phyloP scores from a whole-genome alignment of 1,140 invertebrate species.

The Drosophila obscura region DNA sequence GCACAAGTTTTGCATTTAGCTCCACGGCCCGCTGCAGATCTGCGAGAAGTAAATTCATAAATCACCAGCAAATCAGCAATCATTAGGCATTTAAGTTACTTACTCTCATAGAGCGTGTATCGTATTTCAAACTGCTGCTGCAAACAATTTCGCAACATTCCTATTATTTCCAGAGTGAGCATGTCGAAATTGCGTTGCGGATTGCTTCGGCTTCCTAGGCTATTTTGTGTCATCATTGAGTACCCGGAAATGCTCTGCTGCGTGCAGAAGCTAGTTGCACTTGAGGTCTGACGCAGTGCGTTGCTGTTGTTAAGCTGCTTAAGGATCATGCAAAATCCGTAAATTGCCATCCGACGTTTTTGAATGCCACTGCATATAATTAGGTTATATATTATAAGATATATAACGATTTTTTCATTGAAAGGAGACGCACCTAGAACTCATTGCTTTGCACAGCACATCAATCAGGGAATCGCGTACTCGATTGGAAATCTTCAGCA shows the following conservation, averaged over 20 bases:
- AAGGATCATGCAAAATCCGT: conserved; percentile 81
- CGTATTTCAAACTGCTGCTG: conserved; percentile 70
- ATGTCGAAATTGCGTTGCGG: conserved; percentile 78
- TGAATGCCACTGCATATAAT: conserved; percentile 47
- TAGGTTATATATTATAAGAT: neutral
- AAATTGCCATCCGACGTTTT: conserved; percentile 76
- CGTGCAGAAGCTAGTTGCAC: conserved; percentile 68
- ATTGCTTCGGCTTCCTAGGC: conserved; percentile 66
- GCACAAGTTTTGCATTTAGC: conserved; percentile 75
- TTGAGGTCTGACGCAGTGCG: conserved; percentile 60
- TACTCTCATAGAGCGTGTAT: conserved; percentile 75
- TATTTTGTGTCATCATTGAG: conserved; percentile 76
- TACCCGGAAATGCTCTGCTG: conserved; percentile 80
- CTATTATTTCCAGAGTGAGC: conserved; percentile 80
- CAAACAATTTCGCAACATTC: conserved; percentile 74
- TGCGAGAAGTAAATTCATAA: conserved; percentile 6
- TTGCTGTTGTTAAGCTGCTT: conserved; percentile 81
- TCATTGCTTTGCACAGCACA: conserved; percentile 75
- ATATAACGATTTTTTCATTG: neutral
- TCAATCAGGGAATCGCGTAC: conserved; percentile 79
- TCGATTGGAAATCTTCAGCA: conserved; percentile 70
- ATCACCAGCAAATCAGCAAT: neutral
- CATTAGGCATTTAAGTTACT: neutral
- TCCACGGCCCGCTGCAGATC: conserved; percentile 81
- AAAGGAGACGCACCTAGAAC: conserved; percentile 45